Percentiles rank a stretch among this genome's conserved stretches.
These are phyloP conservation scores for Apostichopus parvimensis DNA, from an alignment of 35 echinoderm and acorn worm genomes.

Conservation along the genomic window DNA sequence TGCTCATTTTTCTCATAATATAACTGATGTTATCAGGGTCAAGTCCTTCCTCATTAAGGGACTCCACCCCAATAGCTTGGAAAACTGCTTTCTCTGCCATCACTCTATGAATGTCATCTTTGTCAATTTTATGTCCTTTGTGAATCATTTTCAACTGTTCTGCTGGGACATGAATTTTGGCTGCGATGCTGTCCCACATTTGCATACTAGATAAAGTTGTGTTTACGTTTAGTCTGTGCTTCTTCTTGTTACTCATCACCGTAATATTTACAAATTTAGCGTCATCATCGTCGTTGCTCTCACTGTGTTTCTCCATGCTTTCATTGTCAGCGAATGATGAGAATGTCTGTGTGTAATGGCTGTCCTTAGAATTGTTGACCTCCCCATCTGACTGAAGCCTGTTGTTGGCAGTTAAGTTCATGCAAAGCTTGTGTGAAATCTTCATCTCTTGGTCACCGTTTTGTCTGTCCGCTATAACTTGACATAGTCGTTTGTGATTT, in stretches of 20 bases:
- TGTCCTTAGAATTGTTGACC: not conserved
- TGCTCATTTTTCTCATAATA: slow-evolving; percentile 57
- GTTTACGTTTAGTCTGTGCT: slow-evolving; percentile 50
- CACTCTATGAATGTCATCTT: slow-evolving; percentile 41
- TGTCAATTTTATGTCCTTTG: slow-evolving; percentile 69
- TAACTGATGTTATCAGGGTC: slow-evolving; percentile 47
- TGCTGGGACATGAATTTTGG: slow-evolving; percentile 51
- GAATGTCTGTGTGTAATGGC: not conserved
- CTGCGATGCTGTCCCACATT: slow-evolving; percentile 54
- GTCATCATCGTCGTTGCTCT: not conserved
- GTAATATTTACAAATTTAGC: slow-evolving; percentile 30
- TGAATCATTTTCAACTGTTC: slow-evolving; percentile 76
- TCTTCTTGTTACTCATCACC: slow-evolving; percentile 69
- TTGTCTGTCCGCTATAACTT: not conserved
- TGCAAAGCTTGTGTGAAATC: not conserved
- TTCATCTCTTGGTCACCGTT: not conserved
- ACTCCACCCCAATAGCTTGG: slow-evolving; percentile 85
- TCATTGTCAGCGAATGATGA: not conserved
- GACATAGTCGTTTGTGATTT: slow-evolving; percentile 53
- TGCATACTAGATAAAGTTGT: not conserved
- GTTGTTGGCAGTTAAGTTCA: too few species aligned
- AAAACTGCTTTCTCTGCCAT: slow-evolving; percentile 75
- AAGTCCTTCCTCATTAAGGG: slow-evolving; percentile 75
- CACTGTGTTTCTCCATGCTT: not conserved
- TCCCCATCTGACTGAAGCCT: not conserved